phyloP scores from a whole-genome alignment of 2,888 invertebrate species.

The Cinara cedri region DNA sequence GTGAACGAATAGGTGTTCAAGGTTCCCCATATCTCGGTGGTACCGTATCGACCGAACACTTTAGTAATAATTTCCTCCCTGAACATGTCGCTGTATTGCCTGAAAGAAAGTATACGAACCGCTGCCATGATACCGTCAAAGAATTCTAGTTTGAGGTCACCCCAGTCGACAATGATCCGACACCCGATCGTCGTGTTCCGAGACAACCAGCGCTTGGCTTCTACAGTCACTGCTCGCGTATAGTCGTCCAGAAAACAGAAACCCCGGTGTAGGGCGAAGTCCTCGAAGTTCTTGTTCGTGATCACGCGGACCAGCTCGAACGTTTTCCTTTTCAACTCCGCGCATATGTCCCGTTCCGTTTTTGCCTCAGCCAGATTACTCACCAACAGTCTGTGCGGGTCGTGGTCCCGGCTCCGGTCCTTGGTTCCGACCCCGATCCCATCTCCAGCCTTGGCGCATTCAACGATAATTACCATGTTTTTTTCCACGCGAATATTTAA shows the following conservation, averaged over 20 bases:
- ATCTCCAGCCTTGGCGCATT: no score
- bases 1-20: conserved; percentile 39
- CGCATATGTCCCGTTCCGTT: conserved; percentile 24
- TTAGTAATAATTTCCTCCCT: no score
- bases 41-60: background rate
- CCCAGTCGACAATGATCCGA: conserved; percentile 39
- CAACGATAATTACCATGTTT: no score
- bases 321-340: background rate
- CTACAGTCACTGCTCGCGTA: background rate
- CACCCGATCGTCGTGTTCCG: conserved; percentile 42
- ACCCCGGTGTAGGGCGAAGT: conserved; percentile 18
- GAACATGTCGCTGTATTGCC: conserved; percentile 9
- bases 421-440: no score
- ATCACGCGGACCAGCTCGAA: conserved; percentile 27
- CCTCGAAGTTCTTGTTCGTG: conserved; percentile 27
- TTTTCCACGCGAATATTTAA: no score
- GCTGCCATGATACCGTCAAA: conserved; percentile 3
- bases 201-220: background rate
- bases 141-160: conserved; percentile 25
- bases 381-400: conserved; percentile 16
- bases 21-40: conserved; percentile 14
- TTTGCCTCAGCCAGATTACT: conserved; percentile 31
- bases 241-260: conserved; percentile 46
- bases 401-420: no score
- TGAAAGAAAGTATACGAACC: conserved; percentile 35